A percentile compares a stretch with the other conserved stretches of the same genome.
These are phyloP conservation scores for Scomberomorus guttatus DNA, from an alignment of 2,797 vertebrate species.

Conservation along the genomic window DNA sequence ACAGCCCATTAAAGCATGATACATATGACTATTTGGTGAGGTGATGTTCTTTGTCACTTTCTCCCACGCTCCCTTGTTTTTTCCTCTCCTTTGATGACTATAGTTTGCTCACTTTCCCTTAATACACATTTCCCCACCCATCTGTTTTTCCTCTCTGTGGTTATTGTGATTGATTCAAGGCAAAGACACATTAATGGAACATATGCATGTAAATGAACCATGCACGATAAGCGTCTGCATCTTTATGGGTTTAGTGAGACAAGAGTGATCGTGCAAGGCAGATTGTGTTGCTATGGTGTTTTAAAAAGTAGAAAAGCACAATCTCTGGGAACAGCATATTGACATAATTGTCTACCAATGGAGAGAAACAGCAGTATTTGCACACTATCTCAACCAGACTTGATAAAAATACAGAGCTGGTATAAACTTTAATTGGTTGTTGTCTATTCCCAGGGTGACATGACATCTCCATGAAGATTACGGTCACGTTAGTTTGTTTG, in stretches of 20 bases:
- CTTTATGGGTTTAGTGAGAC: conserved; percentile 32
- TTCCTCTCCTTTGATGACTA: background rate
- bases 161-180: conserved; percentile 2
- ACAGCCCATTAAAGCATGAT: conserved; percentile 9
- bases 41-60: conserved; percentile 1
- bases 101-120: conserved; percentile 1
- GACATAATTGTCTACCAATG: background rate
- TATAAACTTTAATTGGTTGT: too few species aligned
- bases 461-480: too few species aligned
- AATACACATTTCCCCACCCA: background rate
- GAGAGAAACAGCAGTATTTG: background rate
- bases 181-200: conserved; percentile 27
- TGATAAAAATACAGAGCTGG: background rate
- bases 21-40: background rate
- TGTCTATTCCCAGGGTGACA: too few species aligned
- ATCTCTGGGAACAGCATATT: background rate
- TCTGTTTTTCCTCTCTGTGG: conserved; percentile 3
- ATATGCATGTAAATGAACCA: conserved; percentile 9
- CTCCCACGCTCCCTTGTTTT: background rate
- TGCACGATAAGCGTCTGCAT: background rate
- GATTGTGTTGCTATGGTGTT: conserved; percentile 17
- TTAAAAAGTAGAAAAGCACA: conserved; percentile 5
- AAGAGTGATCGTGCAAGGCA: background rate
- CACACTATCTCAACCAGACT: background rate
- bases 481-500: too few species aligned